Evolutionary conservation across 2,888 invertebrate genomes (phyloP).

Genomic region (Ichneumoninae sp.): DNA sequence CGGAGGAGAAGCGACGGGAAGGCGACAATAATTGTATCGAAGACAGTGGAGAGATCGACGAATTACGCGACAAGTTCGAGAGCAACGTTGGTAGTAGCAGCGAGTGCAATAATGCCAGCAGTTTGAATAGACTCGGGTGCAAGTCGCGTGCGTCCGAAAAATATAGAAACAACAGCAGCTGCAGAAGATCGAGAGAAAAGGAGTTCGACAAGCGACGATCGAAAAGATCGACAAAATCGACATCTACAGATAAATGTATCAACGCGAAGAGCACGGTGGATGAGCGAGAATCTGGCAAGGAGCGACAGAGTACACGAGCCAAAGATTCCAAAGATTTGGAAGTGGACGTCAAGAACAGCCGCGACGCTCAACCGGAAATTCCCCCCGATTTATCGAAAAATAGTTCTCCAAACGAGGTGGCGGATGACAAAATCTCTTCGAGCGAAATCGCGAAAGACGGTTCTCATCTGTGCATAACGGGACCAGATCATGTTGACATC

Average conservation of each 20-base stretch:
- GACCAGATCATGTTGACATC: not conserved
- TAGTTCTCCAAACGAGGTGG: not conserved
- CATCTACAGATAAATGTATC: conserved; percentile 2
- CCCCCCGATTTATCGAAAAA: not conserved
- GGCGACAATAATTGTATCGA: conserved; percentile 9
- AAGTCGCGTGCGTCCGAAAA: conserved; percentile 43
- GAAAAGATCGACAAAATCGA: conserved; percentile 22
- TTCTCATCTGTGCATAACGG: not conserved
- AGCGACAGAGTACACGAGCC: not conserved
- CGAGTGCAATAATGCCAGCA: conserved; percentile 37
- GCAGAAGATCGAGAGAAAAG: not conserved
- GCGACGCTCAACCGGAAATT: not conserved
- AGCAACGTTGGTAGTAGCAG: conserved; percentile 18
- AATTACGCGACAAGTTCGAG: conserved; percentile 30
- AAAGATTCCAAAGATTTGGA: conserved; percentile 19
- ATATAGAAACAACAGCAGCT: conserved; percentile 23
- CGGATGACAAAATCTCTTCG: not conserved
- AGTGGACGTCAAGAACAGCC: not conserved
- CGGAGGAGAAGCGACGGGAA: conserved; percentile 55
- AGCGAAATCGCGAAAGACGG: not conserved
- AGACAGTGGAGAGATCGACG: not conserved
- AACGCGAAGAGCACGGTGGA: not conserved
- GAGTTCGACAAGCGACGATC: not conserved
- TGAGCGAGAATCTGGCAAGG: not conserved
- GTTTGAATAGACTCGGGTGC: not conserved